Percentiles rank a stretch among this genome's conserved stretches.
phyloP scores from a whole-genome alignment of 1,140 invertebrate species.

The Drosophila ficusphila region DNA sequence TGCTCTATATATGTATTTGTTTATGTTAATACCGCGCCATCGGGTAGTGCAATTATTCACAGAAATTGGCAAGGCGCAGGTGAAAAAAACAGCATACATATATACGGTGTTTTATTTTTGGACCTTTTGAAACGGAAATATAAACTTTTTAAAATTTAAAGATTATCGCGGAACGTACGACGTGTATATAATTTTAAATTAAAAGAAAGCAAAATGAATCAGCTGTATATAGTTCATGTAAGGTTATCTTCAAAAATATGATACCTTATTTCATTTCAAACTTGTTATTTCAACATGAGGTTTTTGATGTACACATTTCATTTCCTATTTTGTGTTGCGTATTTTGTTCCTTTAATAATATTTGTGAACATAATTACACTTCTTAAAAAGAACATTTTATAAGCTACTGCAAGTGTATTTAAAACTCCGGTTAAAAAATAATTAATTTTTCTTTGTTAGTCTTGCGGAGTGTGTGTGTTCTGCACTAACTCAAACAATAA shows the following conservation, averaged over 20 bases:
- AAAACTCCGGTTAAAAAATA: not conserved
- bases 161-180: too few species aligned
- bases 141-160: not conserved
- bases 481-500: slow-evolving; percentile 50
- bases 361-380: too few species aligned
- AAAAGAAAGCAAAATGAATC: too few species aligned
- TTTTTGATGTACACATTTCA: too few species aligned
- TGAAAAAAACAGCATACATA: not conserved
- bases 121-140: not conserved
- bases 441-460: slow-evolving; percentile 11
- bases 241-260: too few species aligned
- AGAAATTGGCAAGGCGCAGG: slow-evolving; percentile 4
- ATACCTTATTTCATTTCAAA: too few species aligned
- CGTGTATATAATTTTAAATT: too few species aligned
- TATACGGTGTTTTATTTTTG: not conserved
- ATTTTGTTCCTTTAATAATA: too few species aligned
- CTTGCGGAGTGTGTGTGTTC: slow-evolving; percentile 11
- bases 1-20: slow-evolving; percentile 15
- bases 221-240: too few species aligned
- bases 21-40: slow-evolving; percentile 25
- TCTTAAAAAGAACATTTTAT: too few species aligned
- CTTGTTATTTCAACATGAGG: too few species aligned
- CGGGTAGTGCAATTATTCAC: slow-evolving; percentile 1
- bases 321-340: too few species aligned
- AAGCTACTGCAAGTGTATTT: slow-evolving; percentile 8